phyloP scores from a whole-genome alignment of 2,888 invertebrate genomes.

The Clepsis dumicolana region DNA sequence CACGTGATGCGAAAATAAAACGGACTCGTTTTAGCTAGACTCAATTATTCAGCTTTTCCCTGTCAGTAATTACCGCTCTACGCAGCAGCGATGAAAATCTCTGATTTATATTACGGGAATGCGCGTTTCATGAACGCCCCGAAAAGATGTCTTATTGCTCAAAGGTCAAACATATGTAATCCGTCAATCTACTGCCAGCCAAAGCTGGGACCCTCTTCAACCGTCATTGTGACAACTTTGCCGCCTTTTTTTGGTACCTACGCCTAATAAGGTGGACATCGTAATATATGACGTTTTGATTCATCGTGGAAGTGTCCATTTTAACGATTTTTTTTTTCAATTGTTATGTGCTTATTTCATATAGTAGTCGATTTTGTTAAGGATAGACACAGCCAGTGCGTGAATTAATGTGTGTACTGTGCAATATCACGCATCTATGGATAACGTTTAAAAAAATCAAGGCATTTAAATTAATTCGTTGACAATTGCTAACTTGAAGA shows the following conservation, averaged over 20 bases:
- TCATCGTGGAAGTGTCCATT: not conserved
- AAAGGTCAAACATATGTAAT: conserved; percentile 32
- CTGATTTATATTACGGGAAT: conserved; percentile 4
- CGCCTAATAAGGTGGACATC: conserved; percentile 4
- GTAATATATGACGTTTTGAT: not conserved
- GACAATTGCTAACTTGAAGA: no score
- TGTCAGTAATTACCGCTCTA: not conserved
- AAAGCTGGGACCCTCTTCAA: conserved; percentile 26
- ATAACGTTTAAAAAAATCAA: no score
- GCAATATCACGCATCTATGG: no score
- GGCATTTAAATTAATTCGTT: no score
- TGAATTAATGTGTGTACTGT: no score
- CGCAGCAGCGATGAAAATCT: not conserved
- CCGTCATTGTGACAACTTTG: conserved; percentile 15
- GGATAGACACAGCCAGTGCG: no score
- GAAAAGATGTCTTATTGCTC: conserved; percentile 11
- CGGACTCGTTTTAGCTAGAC: not conserved
- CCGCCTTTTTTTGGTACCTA: conserved; percentile 2
- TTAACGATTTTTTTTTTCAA: not conserved
- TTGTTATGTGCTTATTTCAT: not conserved
- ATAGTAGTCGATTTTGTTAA: no score
- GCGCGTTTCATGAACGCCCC: not conserved
- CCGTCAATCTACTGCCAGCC: conserved; percentile 29
- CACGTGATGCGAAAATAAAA: not conserved
- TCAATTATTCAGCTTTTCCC: not conserved